A percentile compares a stretch with the other conserved stretches of the same genome.
Conservation (phyloP, 2,888 invertebrate species). For the Psylliodes chrysocephalus region DNA sequence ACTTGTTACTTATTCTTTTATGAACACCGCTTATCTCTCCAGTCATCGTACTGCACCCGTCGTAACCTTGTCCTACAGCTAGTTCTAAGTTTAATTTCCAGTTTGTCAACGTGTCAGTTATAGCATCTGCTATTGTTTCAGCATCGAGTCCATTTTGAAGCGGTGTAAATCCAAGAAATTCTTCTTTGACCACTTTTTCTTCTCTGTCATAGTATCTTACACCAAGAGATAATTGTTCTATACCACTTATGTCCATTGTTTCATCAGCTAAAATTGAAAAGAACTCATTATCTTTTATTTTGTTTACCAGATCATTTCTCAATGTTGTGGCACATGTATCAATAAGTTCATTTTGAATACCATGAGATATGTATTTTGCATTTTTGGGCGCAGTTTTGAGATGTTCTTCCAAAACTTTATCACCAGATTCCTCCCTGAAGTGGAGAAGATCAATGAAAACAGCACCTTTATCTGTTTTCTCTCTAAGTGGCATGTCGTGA, state of each 20-base stretch:
- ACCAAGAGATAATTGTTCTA: slow-evolving; percentile 50
- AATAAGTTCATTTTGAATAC: slow-evolving; percentile 44
- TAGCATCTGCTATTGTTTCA: slow-evolving; percentile 12
- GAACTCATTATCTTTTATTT: slow-evolving; percentile 32
- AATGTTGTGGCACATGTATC: slow-evolving; percentile 41
- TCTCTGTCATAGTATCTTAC: slow-evolving; percentile 18
- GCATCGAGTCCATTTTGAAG: slow-evolving; percentile 7
- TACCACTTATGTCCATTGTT: slow-evolving; percentile 49
- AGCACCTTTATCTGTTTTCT: slow-evolving; percentile 23
- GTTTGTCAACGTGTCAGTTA: background rate
- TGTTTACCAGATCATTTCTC: slow-evolving; percentile 37
- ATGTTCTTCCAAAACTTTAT: slow-evolving; percentile 30
- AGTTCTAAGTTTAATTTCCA: slow-evolving; percentile 15
- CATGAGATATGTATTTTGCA: slow-evolving; percentile 35
- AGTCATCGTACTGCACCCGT: slow-evolving; percentile 29
- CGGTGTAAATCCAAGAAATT: slow-evolving; percentile 18
- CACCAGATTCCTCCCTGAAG: slow-evolving; percentile 37
- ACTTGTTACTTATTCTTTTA: background rate
- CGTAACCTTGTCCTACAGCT: slow-evolving; percentile 21
- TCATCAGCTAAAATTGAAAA: slow-evolving; percentile 50
- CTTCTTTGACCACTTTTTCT: slow-evolving; percentile 11
- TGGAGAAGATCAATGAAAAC: slow-evolving; percentile 34
- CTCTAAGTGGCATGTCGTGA: background rate
- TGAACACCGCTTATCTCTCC: background rate
- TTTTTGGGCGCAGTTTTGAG: slow-evolving; percentile 17